A percentile compares a stretch with the other conserved stretches of the same genome.
Evolutionary conservation across 2,113 vertebrate genomes (phyloP).

Genomic region (Centrocercus urophasianus): DNA sequence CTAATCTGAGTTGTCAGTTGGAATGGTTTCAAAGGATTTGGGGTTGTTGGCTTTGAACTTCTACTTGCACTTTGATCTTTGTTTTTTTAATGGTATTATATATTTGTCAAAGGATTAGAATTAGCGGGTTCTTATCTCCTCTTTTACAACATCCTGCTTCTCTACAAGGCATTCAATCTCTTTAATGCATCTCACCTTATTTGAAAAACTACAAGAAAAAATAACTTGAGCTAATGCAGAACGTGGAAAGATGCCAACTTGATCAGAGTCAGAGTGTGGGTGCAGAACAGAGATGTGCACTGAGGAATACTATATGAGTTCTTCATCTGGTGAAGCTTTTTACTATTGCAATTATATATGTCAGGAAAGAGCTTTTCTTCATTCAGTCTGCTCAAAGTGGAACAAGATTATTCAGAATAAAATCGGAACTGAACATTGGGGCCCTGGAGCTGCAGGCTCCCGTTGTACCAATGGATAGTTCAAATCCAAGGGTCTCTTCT

Average conservation of each 20-base stretch:
- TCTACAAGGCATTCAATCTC: neutral
- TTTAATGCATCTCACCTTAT: slow-evolving; percentile 19
- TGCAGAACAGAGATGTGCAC: neutral
- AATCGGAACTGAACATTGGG: neutral
- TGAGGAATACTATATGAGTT: neutral
- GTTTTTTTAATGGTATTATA: slow-evolving; percentile 26
- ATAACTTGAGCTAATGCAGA: neutral
- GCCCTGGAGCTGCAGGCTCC: neutral
- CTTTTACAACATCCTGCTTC: neutral
- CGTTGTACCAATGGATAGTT: neutral
- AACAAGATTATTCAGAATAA: neutral
- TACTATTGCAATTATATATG: neutral
- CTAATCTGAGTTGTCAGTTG: slow-evolving; percentile 7
- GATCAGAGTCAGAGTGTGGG: neutral
- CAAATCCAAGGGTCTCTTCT: neutral
- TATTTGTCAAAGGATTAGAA: slow-evolving; percentile 31
- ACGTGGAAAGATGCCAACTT: neutral
- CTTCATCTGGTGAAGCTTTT: neutral
- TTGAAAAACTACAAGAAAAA: slow-evolving; percentile 7
- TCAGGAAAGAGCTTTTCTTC: neutral
- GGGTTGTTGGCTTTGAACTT: neutral
- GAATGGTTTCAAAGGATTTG: slow-evolving; percentile 16
- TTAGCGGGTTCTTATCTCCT: neutral
- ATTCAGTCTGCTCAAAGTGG: neutral
- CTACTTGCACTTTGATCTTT: slow-evolving; percentile 34